Base-by-base conservation (phyloP, 2,888 invertebrate genomes). In the Brachylomia viminalis region DNA sequence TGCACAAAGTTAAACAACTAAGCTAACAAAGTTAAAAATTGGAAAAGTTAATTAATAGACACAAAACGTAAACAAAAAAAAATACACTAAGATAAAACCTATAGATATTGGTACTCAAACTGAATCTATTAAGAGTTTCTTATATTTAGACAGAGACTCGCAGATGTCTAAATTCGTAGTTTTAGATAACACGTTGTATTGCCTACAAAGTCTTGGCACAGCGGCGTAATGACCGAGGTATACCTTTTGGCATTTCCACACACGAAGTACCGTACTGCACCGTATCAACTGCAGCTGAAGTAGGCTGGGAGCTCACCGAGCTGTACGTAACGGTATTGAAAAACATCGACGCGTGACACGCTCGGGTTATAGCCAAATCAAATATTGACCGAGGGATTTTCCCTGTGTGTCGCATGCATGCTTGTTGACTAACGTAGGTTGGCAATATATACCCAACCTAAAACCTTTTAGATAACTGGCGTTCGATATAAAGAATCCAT, bases 301-400 rank as follows among this genome's bases (percentile, higher is more conserved):
- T 65, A 77, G 49, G 69, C 59, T 65, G 54, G 27, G 33, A 33
- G 30, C 33, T 27, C 70, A 65, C 67, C 59, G 70, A 76, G 56
- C 20, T 72, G 59, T 66, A 73, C 59, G 69, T 70, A 65, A 62
- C 58, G 70, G 77, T 79, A 88, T 71, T 90, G 88, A 83, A 90
- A 90, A 89, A 89, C 84, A 86, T 61, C 75, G 74, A 73, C 72
- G 78, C 85, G 86, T 83, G 79, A 86, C 86, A 83, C 79, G 81
- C 70, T 65, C 30, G 71, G 77, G 80, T 86, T 85, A 75, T 89
- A 86, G 54, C 80, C 77, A 86, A 89, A 90, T 90, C 90, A 89
- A 91, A 91, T 90, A 90, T 90, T 89, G 86, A 89, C 87, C 30
- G 79, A 70, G 70, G 62, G 81, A 73, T 76, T 77, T 2, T 72